Conservation (phyloP, 1,140 invertebrate genomes). For the Daktulosphaira vitifoliae region DNA sequence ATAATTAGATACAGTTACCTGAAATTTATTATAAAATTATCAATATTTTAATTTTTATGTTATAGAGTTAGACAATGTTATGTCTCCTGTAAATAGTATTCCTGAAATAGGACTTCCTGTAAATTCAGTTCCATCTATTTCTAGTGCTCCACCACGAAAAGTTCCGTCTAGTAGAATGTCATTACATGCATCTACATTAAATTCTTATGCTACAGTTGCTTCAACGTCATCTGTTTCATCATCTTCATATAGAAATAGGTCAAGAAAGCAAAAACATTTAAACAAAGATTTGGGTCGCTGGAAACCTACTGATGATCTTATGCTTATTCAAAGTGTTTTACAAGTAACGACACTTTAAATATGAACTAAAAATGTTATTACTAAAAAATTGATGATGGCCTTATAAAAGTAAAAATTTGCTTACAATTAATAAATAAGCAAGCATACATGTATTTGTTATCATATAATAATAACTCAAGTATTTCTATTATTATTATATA, state of each 20-base stretch:
- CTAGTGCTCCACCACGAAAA: constrained; percentile 17
- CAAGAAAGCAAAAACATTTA: constrained; percentile 15
- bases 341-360: constrained; percentile 54
- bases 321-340: constrained; percentile 84
- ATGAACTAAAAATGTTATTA: too few relatives aligned
- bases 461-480: too few relatives aligned
- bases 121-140: constrained; percentile 8
- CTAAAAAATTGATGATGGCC: too few relatives aligned
- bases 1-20: too few relatives aligned
- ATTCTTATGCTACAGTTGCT: not conserved
- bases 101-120: constrained; percentile 1
- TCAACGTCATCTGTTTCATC: constrained; percentile 5
- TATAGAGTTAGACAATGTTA: constrained; percentile 21
- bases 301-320: constrained; percentile 94
- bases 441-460: too few relatives aligned
- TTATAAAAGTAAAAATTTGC: too few relatives aligned
- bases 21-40: not conserved
- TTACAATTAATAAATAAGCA: too few relatives aligned
- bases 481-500: too few relatives aligned
- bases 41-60: not conserved
- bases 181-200: not conserved
- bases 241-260: constrained; percentile 23
- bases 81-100: constrained; percentile 25
- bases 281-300: constrained; percentile 81
- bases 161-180: constrained; percentile 6